A percentile compares a stretch with the other conserved stretches of the same genome.
Evolutionary conservation across 1,140 invertebrate genomes (phyloP).

Genomic region (Mylabris phalerata): DNA sequence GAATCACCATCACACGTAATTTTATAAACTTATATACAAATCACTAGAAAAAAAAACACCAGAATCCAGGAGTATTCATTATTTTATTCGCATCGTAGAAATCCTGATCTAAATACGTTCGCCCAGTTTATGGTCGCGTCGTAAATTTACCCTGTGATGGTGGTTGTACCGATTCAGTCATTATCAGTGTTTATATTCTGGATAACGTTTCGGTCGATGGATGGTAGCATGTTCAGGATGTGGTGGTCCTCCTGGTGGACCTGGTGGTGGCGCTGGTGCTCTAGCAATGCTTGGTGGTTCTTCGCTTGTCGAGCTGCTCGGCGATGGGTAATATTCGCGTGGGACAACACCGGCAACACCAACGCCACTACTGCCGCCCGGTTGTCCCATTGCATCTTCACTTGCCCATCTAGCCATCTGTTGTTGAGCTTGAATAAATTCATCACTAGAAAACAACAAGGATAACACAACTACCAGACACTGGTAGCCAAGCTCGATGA

Average conservation of each 20-base stretch:
- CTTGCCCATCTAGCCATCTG: conserved; percentile 86
- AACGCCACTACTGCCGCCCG: conserved; percentile 49
- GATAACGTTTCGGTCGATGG: conserved; percentile 47
- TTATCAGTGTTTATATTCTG: conserved; percentile 57
- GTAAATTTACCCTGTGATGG: conserved; percentile 23
- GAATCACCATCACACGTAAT: conserved; percentile 9
- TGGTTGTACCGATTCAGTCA: conserved; percentile 27
- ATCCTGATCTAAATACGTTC: too few species aligned
- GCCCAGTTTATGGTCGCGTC: conserved; percentile 1
- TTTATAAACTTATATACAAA: not conserved
- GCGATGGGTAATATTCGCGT: conserved; percentile 48
- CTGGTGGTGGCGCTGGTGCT: conserved; percentile 33
- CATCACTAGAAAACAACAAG: conserved; percentile 85
- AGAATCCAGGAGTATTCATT: too few species aligned
- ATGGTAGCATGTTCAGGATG: conserved; percentile 42
- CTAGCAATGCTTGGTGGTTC: conserved; percentile 42
- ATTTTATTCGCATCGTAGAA: too few species aligned
- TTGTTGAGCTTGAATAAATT: conserved; percentile 91
- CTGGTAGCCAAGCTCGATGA: conserved; percentile 17
- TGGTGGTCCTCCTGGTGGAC: conserved; percentile 28
- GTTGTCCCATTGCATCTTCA: conserved; percentile 70
- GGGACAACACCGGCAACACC: conserved; percentile 40
- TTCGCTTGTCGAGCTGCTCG: conserved; percentile 36
- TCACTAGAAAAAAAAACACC: too few species aligned
- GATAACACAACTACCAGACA: conserved; percentile 32